Percentiles rank a stretch among this genome's conserved stretches.
phyloP scores from a whole-genome alignment of 2,888 invertebrate species.

The Aspidiotus rigidus region DNA sequence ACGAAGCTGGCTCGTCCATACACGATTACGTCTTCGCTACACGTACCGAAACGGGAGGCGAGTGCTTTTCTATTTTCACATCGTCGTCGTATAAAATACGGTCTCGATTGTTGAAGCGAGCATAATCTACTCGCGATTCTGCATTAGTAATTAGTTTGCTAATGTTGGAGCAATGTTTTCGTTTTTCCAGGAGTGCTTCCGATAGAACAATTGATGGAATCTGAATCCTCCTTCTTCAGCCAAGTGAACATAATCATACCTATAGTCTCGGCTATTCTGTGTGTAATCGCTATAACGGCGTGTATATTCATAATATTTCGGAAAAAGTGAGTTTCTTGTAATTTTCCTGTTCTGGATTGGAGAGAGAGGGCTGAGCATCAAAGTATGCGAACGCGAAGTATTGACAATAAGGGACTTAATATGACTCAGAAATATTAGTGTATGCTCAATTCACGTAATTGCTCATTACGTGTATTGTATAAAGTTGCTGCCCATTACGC shows the following conservation, averaged over 20 bases:
- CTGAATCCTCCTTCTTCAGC: slow-evolving; percentile 14
- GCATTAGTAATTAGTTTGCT: too few relatives aligned
- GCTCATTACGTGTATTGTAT: too few relatives aligned
- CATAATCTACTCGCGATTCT: too few relatives aligned
- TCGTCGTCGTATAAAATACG: too few relatives aligned
- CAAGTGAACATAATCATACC: slow-evolving; percentile 35
- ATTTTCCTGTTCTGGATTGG: not conserved
- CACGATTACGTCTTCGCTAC: slow-evolving; percentile 65
- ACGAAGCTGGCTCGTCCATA: slow-evolving; percentile 61
- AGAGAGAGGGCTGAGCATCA: too few relatives aligned
- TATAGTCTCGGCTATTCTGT: slow-evolving; percentile 31
- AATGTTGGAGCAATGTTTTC: not conserved
- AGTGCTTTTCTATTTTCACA: slow-evolving; percentile 36
- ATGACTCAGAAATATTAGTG: not conserved
- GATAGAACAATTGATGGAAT: slow-evolving; percentile 14
- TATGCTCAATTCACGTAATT: too few relatives aligned
- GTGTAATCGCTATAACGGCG: slow-evolving; percentile 33
- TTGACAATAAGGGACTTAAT: too few relatives aligned
- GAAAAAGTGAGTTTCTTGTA: slow-evolving; percentile 26
- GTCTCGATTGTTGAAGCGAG: too few relatives aligned
- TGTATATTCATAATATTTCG: slow-evolving; percentile 34
- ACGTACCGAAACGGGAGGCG: slow-evolving; percentile 59
- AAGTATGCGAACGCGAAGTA: too few relatives aligned
- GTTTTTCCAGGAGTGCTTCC: slow-evolving; percentile 1
- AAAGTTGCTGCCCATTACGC: too few relatives aligned